A percentile compares a stretch with the other conserved stretches of the same genome.
phyloP scores from a whole-genome alignment of 2,113 vertebrate species.

The Felis chaus region DNA sequence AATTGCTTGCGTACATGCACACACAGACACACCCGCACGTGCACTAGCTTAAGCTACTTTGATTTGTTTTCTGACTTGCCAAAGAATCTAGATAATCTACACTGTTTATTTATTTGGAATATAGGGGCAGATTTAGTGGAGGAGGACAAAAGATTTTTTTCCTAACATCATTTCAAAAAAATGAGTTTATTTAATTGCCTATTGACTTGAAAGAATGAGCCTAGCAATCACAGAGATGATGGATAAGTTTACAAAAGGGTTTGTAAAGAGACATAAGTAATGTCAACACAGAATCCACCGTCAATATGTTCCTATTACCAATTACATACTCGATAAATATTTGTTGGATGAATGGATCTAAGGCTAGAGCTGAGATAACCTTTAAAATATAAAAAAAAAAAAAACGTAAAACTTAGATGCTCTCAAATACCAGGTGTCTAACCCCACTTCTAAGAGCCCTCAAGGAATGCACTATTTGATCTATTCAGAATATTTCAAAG shows the following conservation, averaged over 20 bases:
- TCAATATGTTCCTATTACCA: background rate
- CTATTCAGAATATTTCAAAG: constrained; percentile 16
- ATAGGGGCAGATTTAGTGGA: rapidly evolving
- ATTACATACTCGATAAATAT: background rate
- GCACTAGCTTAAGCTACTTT: background rate
- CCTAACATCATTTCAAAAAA: background rate
- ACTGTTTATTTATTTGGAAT: background rate
- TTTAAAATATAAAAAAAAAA: background rate
- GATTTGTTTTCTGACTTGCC: background rate
- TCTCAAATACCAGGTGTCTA: background rate
- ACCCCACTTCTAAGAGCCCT: background rate
- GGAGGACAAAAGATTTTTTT: background rate
- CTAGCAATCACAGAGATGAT: background rate
- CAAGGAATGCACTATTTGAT: background rate
- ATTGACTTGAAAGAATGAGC: background rate
- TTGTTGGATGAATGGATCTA: background rate
- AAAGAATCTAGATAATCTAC: background rate
- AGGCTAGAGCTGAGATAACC: background rate
- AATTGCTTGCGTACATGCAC: background rate
- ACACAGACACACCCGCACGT: background rate
- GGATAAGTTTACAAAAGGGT: background rate
- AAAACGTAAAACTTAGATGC: background rate
- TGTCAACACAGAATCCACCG: background rate
- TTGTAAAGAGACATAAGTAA: background rate
- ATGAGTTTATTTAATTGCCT: background rate